phyloP scores from a whole-genome alignment of 2,113 vertebrate species.

The Oreotragus oreotragus region DNA sequence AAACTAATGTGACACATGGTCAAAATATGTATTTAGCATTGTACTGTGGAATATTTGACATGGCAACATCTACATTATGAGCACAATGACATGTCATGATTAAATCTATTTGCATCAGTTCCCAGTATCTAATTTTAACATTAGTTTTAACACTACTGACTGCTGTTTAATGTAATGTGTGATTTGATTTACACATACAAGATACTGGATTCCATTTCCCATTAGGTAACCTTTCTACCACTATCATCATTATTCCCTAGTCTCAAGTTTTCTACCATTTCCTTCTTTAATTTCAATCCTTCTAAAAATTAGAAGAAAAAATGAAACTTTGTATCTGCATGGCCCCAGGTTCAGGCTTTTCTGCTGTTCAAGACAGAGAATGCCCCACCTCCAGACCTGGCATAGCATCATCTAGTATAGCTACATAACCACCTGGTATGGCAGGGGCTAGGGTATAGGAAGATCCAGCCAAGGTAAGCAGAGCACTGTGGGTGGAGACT shows the following conservation, averaged over 20 bases:
- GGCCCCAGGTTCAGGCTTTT: background rate
- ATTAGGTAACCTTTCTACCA: background rate
- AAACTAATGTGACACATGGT: background rate
- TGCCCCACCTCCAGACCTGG: background rate
- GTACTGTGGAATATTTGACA: background rate
- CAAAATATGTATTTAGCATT: background rate
- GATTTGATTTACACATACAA: background rate
- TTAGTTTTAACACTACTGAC: background rate
- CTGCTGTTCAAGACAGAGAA: background rate
- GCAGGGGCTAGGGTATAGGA: background rate
- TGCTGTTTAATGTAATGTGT: background rate
- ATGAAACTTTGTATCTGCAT: background rate
- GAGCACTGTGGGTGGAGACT: too few species aligned
- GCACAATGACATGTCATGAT: background rate
- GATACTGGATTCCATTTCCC: background rate
- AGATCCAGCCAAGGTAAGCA: background rate
- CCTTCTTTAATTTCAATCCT: background rate
- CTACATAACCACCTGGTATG: background rate
- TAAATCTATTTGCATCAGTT: background rate
- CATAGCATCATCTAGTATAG: background rate
- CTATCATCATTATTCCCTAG: background rate
- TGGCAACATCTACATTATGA: background rate
- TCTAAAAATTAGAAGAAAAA: background rate
- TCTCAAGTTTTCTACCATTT: background rate
- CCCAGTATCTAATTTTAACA: background rate